Evolutionary conservation across 2,888 invertebrate genomes (phyloP), one percentile per base, ranked within the genome.

Genomic region (Drosophila multiciliata): DNA sequence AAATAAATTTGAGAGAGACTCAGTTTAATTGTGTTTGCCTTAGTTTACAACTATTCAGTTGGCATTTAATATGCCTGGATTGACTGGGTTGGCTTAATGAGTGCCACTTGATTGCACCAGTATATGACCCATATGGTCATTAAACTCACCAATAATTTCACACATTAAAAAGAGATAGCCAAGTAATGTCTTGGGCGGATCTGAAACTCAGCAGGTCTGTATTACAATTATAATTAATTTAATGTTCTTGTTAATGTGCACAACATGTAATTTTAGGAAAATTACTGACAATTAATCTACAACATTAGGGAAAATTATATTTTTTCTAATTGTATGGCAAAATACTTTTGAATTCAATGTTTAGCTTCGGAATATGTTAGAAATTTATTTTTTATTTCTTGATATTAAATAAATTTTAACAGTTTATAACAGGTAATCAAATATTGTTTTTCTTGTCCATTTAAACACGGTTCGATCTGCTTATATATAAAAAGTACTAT

Each of bases 11-110:
- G 38, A 70, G 75, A 58, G 69, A 33, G 33, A 58, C 61, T 58
- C 57, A 61, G 74, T 67, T 65, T 69, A 76, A 82, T 82, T 82
- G 66, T 79, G 74, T 84, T 85, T 72, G 59, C 62, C 53, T 61
- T 66, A 61, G 70, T 66, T 76, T 59, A 63, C 69, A 70, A 67
- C 67, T 52, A 72, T 53, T 36, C 60, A 52, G 67, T 23, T 40
- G 40, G 59, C 62, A 61, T 55, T 49, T 65, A 65, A 78, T 66
- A 48, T 42, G 50, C 60, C 61, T 66, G 60, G 62, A 66, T 60
- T 50, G 50, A 57, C 61, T 66, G 60, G 62, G 72, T 57, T 50
- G 50, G 72, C 38, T 55, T 62, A 55, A 73, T 66, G 54, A 57
- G 49, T 45, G 53, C 29, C 50, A 55, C 64, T 69, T 40, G 61